These are phyloP conservation scores for Aphelinus atriplicis DNA, from an alignment of 1,140 invertebrate genomes.

Conservation along the genomic window DNA sequence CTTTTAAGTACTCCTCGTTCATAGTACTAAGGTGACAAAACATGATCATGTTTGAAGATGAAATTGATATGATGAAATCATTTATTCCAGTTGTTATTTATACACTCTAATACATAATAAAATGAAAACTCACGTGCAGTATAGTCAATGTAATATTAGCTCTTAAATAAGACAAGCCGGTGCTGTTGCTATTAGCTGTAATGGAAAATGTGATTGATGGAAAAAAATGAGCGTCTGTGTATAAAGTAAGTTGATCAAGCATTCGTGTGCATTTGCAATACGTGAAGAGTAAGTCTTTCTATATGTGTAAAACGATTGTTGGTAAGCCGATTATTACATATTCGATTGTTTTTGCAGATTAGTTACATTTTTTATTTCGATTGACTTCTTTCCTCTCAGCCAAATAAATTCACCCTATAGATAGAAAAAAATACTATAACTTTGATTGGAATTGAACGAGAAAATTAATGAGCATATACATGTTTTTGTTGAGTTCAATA, in stretches of 20 bases:
- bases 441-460: too few species aligned
- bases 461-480: too few species aligned
- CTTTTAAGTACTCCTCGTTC: background rate
- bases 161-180: conserved; percentile 15
- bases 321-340: too few species aligned
- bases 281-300: conserved; percentile 2
- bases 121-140: conserved; percentile 4
- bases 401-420: too few species aligned
- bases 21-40: background rate
- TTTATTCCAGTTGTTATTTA: conserved; percentile 23
- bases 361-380: too few species aligned
- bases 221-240: background rate
- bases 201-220: conserved; percentile 8
- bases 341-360: too few species aligned
- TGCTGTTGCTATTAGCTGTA: conserved; percentile 26
- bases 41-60: conserved; percentile 7
- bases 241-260: background rate
- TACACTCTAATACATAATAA: conserved; percentile 1
- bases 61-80: background rate
- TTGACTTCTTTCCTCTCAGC: too few species aligned
- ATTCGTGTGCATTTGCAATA: conserved; percentile 19
- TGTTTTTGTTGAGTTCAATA: too few species aligned
- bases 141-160: conserved; percentile 31
- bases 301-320: conserved; percentile 12
- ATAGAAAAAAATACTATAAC: too few species aligned